These are phyloP conservation scores for Oreochromis aureus DNA, from an alignment of 2,113 vertebrate genomes.

Conservation along the genomic window DNA sequence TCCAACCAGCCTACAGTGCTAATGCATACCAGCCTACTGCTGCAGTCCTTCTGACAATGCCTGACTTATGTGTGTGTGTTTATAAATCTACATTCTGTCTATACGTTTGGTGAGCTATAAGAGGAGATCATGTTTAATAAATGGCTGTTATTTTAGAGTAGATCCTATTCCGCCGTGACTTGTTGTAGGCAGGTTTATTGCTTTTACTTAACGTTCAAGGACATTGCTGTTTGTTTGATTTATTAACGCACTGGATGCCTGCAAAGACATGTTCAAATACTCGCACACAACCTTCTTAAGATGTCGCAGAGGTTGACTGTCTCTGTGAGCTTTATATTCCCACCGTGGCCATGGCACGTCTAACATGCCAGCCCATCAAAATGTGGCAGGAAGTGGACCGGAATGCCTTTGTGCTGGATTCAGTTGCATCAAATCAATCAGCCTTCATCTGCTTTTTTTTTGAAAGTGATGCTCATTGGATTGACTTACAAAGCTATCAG, in stretches of 20 bases:
- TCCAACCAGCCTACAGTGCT: constrained; percentile 27
- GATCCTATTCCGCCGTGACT: constrained; percentile 20
- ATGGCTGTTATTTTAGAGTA: constrained; percentile 53
- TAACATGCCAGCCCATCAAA: constrained; percentile 14
- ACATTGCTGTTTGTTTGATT: constrained; percentile 30
- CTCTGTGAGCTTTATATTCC: constrained; percentile 26
- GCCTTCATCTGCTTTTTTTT: background rate
- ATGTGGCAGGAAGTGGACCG: background rate
- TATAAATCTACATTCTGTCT: constrained; percentile 22
- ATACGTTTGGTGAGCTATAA: constrained; percentile 7
- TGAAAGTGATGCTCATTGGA: background rate
- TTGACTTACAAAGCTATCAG: constrained; percentile 3
- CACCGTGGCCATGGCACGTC: background rate
- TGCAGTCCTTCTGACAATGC: background rate
- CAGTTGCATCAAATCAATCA: constrained; percentile 15
- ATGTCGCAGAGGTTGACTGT: constrained; percentile 23
- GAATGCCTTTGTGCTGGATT: constrained; percentile 9
- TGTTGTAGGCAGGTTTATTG: constrained; percentile 50
- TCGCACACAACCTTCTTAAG: constrained; percentile 36
- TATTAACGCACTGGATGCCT: constrained; percentile 52
- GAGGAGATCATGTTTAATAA: constrained; percentile 58
- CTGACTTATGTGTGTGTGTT: constrained; percentile 1
- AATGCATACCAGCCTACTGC: background rate
- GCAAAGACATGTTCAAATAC: constrained; percentile 40
- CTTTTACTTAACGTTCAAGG: constrained; percentile 43